These are phyloP conservation scores for Polymixis lichenea DNA, from an alignment of 2,888 invertebrate genomes.

Conservation along the genomic window DNA sequence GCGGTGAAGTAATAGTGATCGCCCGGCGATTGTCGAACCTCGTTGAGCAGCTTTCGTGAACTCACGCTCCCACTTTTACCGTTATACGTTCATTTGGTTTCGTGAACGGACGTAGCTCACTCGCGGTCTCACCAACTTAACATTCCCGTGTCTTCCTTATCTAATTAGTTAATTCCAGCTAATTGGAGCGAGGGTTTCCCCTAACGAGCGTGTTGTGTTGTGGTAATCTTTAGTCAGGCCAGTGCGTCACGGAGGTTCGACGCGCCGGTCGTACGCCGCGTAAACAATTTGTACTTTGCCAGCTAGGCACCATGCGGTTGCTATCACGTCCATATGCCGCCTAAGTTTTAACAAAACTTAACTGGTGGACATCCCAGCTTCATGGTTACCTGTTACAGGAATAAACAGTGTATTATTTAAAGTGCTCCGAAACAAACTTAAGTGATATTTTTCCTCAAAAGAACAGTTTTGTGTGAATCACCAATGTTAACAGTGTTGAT, in stretches of 20 bases:
- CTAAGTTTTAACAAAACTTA: conserved; percentile 70
- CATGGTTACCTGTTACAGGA: conserved; percentile 54
- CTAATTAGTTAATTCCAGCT: conserved; percentile 76
- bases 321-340: conserved; percentile 83
- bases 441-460: conserved; percentile 68
- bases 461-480: conserved; percentile 73
- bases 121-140: conserved; percentile 72
- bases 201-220: conserved; percentile 71
- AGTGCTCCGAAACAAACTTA: conserved; percentile 69
- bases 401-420: conserved; percentile 66
- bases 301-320: conserved; percentile 89
- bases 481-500: conserved; percentile 75
- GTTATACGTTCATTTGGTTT: conserved; percentile 89
- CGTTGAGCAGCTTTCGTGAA: conserved; percentile 87
- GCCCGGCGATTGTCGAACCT: conserved; percentile 79
- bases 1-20: conserved; percentile 85
- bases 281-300: conserved; percentile 86
- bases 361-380: conserved; percentile 63
- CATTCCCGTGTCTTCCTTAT: conserved; percentile 73
- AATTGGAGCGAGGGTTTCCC: conserved; percentile 77
- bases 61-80: conserved; percentile 88
- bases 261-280: conserved; percentile 73
- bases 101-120: conserved; percentile 82
- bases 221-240: conserved; percentile 61
- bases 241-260: conserved; percentile 69